Evolutionary conservation across 2,797 vertebrate genomes (phyloP).

Genomic region (Melanotaenia nigrans): DNA sequence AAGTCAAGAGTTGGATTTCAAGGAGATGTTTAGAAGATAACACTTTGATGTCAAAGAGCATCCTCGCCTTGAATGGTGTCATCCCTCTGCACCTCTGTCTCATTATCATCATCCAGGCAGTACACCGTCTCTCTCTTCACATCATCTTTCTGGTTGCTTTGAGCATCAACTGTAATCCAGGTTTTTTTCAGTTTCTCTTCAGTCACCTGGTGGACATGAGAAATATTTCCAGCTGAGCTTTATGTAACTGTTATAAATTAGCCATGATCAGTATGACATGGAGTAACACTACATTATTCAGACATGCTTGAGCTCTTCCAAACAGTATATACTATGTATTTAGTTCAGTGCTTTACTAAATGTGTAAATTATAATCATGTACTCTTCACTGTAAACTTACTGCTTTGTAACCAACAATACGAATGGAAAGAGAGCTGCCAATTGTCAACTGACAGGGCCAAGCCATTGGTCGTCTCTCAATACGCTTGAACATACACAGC

Average conservation of each 20-base stretch:
- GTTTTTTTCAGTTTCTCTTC: constrained; percentile 89
- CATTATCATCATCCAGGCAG: constrained; percentile 94
- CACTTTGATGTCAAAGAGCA: not conserved
- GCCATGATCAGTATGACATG: not conserved
- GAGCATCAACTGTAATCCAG: constrained; percentile 91
- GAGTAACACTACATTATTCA: not conserved
- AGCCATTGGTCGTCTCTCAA: constrained; percentile 83
- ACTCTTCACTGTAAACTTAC: constrained; percentile 80
- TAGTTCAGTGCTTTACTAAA: not conserved
- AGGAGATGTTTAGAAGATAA: not conserved
- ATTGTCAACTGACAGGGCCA: constrained; percentile 95
- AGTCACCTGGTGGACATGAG: constrained; percentile 80
- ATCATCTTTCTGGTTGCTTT: constrained; percentile 86
- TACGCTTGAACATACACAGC: constrained; percentile 91
- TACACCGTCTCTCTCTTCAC: constrained; percentile 90
- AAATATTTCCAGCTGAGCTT: constrained; percentile 7
- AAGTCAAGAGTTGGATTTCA: not conserved
- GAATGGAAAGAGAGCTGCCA: constrained; percentile 89
- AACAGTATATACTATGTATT: not conserved
- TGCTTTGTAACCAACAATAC: constrained; percentile 92
- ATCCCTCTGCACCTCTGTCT: constrained; percentile 92
- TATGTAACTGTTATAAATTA: not conserved
- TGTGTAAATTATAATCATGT: not conserved
- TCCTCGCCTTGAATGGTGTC: constrained; percentile 92
- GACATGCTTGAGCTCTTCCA: not conserved